A percentile compares a stretch with the other conserved stretches of the same genome.
Conservation (phyloP, 2,113 vertebrate genomes). For the Aegotheles bennettii region DNA sequence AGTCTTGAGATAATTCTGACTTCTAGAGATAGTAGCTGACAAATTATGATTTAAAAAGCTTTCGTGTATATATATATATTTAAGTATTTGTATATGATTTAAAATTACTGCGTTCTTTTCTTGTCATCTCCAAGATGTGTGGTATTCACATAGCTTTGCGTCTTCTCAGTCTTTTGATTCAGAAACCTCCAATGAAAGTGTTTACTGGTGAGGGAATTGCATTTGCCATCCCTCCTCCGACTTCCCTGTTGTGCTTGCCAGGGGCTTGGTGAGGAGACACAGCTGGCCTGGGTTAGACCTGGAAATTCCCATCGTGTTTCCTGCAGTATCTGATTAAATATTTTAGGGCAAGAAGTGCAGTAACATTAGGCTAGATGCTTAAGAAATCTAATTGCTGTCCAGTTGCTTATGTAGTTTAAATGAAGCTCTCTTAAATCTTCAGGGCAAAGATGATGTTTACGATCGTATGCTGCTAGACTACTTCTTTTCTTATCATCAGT, state of each 20-base stretch:
- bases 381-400: neutral
- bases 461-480: conserved; percentile 98
- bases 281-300: neutral
- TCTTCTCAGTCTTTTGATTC: neutral
- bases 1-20: neutral
- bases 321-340: neutral
- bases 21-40: neutral
- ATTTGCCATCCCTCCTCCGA: neutral
- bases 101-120: neutral
- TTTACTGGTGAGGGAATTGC: neutral
- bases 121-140: neutral
- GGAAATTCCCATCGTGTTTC: neutral
- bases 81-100: neutral
- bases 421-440: conserved; percentile 67
- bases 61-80: neutral
- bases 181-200: neutral
- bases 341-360: neutral
- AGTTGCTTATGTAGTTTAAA: conserved; percentile 12
- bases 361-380: neutral
- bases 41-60: neutral
- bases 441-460: conserved; percentile 98
- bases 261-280: neutral
- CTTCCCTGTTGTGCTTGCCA: neutral
- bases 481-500: conserved; percentile 98
- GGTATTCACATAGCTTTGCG: neutral